Conservation (phyloP, 2,888 invertebrate species). For the Epinotia brunnichana region DNA sequence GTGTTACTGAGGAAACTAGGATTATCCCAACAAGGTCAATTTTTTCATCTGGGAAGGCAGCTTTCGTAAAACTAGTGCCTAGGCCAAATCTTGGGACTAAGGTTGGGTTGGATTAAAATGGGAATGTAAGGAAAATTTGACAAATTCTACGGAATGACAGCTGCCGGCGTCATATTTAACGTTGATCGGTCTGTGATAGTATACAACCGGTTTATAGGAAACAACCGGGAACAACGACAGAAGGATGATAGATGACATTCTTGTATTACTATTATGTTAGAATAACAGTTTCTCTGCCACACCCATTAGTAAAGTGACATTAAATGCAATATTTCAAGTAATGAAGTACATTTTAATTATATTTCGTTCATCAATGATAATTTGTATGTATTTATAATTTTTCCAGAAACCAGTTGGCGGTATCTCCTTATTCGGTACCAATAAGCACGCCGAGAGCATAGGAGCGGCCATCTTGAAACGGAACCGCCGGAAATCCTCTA, state of each 20-base stretch:
- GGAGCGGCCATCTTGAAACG: conserved; percentile 74
- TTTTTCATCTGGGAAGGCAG: too few species aligned
- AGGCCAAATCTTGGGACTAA: too few species aligned
- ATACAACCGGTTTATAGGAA: background rate
- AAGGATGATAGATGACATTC: too few species aligned
- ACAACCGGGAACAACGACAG: background rate
- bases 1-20: too few species aligned
- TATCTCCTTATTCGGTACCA: conserved; percentile 82
- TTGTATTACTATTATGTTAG: background rate
- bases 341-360: too few species aligned
- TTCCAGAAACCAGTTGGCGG: conserved; percentile 85
- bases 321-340: too few species aligned
- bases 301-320: too few species aligned
- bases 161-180: background rate
- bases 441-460: conserved; percentile 69
- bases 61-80: too few species aligned
- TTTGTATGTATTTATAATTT: background rate
- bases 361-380: background rate
- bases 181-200: background rate
- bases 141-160: too few species aligned
- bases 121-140: too few species aligned
- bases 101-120: too few species aligned
- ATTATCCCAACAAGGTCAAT: too few species aligned
- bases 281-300: background rate
- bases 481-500: conserved; percentile 63